Conservation (phyloP, 2,797 vertebrate species). For the Syngnathus acus region DNA sequence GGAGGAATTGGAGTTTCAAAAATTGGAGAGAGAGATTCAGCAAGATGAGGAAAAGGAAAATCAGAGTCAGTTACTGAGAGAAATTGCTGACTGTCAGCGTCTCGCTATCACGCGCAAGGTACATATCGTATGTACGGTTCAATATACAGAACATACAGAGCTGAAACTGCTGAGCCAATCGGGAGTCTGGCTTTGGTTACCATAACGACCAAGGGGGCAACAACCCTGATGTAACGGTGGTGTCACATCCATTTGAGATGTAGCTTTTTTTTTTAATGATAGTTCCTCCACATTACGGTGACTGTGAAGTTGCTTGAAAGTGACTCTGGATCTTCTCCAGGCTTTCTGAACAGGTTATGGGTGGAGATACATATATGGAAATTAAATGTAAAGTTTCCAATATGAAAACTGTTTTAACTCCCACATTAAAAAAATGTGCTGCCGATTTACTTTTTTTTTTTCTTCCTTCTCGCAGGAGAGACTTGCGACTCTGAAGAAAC, state of each 20-base stretch:
- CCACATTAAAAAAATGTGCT: neutral
- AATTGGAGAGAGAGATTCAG: constrained; percentile 83
- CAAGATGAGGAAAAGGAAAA: constrained; percentile 88
- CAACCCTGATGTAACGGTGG: too few relatives aligned
- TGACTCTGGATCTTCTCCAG: neutral
- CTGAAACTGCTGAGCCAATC: too few relatives aligned
- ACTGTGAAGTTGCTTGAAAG: neutral
- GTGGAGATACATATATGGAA: too few relatives aligned
- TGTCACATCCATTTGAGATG: too few relatives aligned
- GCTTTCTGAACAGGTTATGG: neutral
- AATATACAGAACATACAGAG: neutral
- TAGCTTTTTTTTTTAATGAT: neutral
- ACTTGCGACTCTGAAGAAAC: constrained; percentile 86
- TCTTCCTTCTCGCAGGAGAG: constrained; percentile 72
- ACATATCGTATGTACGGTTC: constrained; percentile 4
- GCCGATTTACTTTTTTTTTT: neutral
- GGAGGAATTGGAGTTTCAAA: constrained; percentile 92
- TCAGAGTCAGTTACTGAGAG: constrained; percentile 76
- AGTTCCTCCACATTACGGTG: neutral
- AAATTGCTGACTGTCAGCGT: constrained; percentile 85
- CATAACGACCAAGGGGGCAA: too few relatives aligned
- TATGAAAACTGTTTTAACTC: neutral
- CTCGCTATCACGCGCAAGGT: constrained; percentile 85
- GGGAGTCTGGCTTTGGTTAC: too few relatives aligned
- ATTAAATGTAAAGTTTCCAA: too few relatives aligned